Evolutionary conservation across 2,888 invertebrate species (phyloP), one percentile per base, ranked within the genome.

Genomic region (Agriotes lineatus): DNA sequence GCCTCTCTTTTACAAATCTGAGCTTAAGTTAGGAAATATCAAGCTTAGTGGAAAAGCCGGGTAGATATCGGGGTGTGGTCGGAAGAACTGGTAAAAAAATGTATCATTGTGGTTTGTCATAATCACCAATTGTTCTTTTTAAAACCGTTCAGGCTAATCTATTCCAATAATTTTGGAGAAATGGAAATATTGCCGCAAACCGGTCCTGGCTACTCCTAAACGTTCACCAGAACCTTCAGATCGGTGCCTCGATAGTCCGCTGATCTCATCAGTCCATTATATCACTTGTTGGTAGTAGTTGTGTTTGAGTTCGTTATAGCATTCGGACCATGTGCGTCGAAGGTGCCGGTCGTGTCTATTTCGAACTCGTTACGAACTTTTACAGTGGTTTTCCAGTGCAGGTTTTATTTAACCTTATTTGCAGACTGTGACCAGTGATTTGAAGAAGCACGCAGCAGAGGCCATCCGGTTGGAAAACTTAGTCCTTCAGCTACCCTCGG

Each of bases 361-460:
- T 59, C 1, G 7, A 25, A 25, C 25, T 25, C 7, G 3, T 7
- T 7, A 7, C 3, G 7, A 25, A 25, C 25, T 7, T 25, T 48
- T 45, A 1, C 3, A 1, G 9, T 4, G 19, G 10, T 45, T 45
- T 45, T 14, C 10, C 9, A 45, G 9, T 14, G 18, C 1, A 45
- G 19, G 12, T 12, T 30, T 48, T 19, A 18, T 16, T 19, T 20
- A 33, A 33, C 9, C 7, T 25, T 52, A 16, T 30, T 63, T 88
- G 54, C 85, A 94, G 94, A 88, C 88, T 79, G 90, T 93, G 75
- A 87, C 91, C 76, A 85, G 86, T 76, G 89, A 93, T 81, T 86
- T 94, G 77, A 88, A 89, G 81, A 88, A 88, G 80, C 90, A 92
- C 81, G 90, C 92, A 72, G 87, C 88, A 75, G 90, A 91, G 74